Conservation (phyloP, 1,140 invertebrate species). For the Atta cephalotes region DNA sequence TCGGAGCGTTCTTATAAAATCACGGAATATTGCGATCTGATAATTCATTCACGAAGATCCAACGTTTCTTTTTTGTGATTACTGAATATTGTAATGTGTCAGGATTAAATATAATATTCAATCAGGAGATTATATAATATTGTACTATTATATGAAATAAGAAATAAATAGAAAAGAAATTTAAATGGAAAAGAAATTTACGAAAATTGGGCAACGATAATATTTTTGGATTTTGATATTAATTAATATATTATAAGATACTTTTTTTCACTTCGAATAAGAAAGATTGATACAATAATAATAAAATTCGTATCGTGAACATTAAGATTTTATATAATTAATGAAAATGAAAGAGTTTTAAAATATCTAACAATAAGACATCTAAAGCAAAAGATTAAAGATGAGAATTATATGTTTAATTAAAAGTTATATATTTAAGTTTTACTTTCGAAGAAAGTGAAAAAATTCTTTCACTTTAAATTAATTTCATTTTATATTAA, state of each 20-base stretch:
- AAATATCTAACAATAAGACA: background rate
- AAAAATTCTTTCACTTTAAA: background rate
- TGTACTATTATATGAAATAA: background rate
- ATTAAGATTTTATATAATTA: background rate
- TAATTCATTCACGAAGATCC: background rate
- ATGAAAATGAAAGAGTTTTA: background rate
- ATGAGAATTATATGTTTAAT: background rate
- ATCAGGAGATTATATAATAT: background rate
- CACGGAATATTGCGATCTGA: background rate
- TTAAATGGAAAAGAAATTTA: background rate
- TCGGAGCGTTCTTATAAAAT: constrained; percentile 49
- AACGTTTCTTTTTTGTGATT: constrained; percentile 2
- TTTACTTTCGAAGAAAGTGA: background rate
- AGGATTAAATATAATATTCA: background rate
- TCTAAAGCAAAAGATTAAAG: background rate
- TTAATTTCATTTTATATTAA: too few species aligned
- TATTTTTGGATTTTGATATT: background rate
- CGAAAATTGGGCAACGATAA: background rate
- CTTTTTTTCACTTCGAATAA: background rate
- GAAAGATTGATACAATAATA: background rate
- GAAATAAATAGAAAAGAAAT: background rate
- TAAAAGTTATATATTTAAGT: background rate
- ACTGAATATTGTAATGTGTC: constrained; percentile 6
- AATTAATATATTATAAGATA: too few species aligned
- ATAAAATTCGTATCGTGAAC: too few species aligned